phyloP scores from a whole-genome alignment of 2,888 invertebrate species.

The Diplolepis rosae region DNA sequence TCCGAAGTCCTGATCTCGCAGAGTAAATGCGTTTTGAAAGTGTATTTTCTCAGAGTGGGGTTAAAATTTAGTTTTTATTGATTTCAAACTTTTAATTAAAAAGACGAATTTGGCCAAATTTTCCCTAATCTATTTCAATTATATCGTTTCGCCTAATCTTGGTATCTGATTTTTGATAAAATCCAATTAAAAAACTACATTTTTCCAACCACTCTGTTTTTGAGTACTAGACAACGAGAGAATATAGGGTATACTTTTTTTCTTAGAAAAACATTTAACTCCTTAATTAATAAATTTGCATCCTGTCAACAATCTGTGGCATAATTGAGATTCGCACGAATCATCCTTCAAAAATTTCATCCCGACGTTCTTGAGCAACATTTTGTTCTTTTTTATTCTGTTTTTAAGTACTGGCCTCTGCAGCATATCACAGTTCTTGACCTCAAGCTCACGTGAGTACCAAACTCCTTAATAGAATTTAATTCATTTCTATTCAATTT shows the following conservation, averaged over 20 bases:
- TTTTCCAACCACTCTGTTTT: not conserved
- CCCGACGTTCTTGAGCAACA: slow-evolving; percentile 42
- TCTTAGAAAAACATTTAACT: slow-evolving; percentile 57
- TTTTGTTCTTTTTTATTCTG: slow-evolving; percentile 21
- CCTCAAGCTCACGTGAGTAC: not conserved
- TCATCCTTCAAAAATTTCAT: not conserved
- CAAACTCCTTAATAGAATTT: not conserved
- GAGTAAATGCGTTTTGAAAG: slow-evolving; percentile 55
- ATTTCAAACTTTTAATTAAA: not conserved
- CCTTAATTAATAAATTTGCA: slow-evolving; percentile 8
- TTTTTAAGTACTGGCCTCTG: slow-evolving; percentile 65
- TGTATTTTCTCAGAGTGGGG: slow-evolving; percentile 37
- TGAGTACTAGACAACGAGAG: slow-evolving; percentile 35
- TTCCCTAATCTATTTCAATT: no score
- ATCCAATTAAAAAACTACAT: not conserved
- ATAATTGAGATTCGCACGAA: not conserved
- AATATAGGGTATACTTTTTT: slow-evolving; percentile 43
- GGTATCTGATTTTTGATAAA: no score
- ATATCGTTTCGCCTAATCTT: no score
- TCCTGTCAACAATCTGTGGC: not conserved
- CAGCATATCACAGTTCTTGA: slow-evolving; percentile 62
- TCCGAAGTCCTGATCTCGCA: slow-evolving; percentile 41
- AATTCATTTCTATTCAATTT: not conserved
- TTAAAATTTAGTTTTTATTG: not conserved
- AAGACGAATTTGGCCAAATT: not conserved